Conservation (phyloP, 2,797 vertebrate genomes). For the Zonotrichia albicollis region DNA sequence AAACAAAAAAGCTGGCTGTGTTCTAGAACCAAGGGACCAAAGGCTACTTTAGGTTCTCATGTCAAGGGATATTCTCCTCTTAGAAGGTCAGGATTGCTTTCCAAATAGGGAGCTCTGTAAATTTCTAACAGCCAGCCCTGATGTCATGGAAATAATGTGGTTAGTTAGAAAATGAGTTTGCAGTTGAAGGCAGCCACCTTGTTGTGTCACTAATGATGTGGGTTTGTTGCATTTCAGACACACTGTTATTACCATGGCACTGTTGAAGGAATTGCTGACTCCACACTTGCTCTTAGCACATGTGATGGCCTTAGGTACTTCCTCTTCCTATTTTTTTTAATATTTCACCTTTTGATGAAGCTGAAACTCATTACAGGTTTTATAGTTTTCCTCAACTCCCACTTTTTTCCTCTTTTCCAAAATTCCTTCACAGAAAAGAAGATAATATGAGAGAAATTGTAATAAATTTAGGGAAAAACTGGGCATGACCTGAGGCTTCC, state of each 20-base stretch:
- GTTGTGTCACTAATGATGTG: constrained; percentile 17
- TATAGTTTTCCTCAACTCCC: background rate
- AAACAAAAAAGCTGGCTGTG: background rate
- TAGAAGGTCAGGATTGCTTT: background rate
- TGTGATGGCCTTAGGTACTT: constrained; percentile 87
- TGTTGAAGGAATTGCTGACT: constrained; percentile 81
- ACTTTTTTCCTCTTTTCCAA: background rate
- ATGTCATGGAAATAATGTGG: background rate
- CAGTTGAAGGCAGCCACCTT: background rate
- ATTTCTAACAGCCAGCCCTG: background rate
- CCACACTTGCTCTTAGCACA: constrained; percentile 82
- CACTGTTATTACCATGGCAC: constrained; percentile 86
- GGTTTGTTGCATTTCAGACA: constrained; percentile 67
- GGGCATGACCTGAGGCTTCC: background rate
- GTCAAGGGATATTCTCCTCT: background rate
- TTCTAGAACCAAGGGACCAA: background rate
- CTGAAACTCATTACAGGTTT: background rate
- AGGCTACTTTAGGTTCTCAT: background rate
- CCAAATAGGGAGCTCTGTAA: background rate
- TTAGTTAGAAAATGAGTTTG: background rate
- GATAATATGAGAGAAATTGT: background rate
- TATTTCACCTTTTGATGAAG: background rate
- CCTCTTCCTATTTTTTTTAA: background rate
- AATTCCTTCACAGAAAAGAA: background rate
- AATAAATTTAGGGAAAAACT: background rate